Conservation (phyloP, 2,888 invertebrate species). For the Tenthredo livida region DNA sequence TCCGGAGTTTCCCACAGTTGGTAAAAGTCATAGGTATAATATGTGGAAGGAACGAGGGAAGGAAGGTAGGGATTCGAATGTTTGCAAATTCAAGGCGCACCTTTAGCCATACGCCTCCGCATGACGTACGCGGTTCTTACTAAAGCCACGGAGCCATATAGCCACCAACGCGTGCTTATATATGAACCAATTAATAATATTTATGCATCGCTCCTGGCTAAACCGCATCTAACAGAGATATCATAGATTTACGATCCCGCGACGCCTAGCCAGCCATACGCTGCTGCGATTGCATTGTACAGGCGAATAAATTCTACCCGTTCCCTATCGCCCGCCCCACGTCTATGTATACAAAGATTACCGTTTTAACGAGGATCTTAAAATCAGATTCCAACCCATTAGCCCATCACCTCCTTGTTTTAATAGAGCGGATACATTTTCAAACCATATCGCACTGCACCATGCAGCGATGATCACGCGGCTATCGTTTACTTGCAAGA, state of each 20-base stretch:
- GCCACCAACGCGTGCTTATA: conserved; percentile 25
- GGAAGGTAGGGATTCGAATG: conserved; percentile 22
- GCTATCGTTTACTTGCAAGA: neutral
- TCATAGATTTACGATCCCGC: conserved; percentile 49
- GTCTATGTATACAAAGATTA: conserved; percentile 24
- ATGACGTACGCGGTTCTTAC: conserved; percentile 14
- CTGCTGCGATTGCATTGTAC: conserved; percentile 7
- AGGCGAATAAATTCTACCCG: conserved; percentile 28
- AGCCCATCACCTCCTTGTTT: neutral
- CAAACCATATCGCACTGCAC: neutral
- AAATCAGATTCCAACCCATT: neutral
- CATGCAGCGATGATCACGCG: too few species aligned
- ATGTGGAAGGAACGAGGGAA: too few species aligned
- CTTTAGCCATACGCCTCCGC: conserved; percentile 32
- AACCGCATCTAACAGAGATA: conserved; percentile 46
- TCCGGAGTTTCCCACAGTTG: conserved; percentile 49
- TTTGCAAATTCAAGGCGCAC: conserved; percentile 45
- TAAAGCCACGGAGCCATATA: neutral
- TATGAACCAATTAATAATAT: conserved; percentile 51
- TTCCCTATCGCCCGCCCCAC: neutral
- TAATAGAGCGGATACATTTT: neutral
- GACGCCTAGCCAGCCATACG: neutral
- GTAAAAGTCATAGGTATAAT: conserved; percentile 33
- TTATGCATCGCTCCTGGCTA: conserved; percentile 44
- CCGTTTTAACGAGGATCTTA: conserved; percentile 39